Conservation (phyloP, 2,113 vertebrate genomes). For the Setophaga kirtlandii region DNA sequence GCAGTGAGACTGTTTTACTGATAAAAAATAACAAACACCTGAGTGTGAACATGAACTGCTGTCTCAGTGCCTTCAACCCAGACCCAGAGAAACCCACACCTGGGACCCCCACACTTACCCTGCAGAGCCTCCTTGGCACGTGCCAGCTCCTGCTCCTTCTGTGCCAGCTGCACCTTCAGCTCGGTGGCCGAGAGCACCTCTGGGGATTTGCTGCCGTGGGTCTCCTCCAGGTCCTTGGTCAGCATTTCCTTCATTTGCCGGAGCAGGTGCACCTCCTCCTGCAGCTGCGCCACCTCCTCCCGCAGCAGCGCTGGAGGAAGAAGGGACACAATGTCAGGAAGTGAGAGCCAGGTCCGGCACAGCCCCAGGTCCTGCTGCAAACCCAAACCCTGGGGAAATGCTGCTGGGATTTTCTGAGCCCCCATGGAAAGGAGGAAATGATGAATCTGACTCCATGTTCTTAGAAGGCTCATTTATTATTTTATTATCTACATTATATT, state of each 20-base stretch:
- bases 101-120: constrained; percentile 72
- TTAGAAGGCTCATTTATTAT: too few relatives aligned
- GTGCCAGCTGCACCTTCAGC: constrained; percentile 93
- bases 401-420: not conserved
- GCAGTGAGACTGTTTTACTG: too few relatives aligned
- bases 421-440: too few relatives aligned
- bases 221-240: constrained; percentile 95
- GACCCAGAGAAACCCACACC: too few relatives aligned
- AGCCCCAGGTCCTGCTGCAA: not conserved
- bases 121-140: constrained; percentile 95
- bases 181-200: constrained; percentile 93
- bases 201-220: constrained; percentile 86
- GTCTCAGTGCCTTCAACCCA: too few relatives aligned
- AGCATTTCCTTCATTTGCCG: constrained; percentile 98
- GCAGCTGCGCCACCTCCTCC: constrained; percentile 94
- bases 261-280: constrained; percentile 96
- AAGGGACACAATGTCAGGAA: constrained; percentile 39
- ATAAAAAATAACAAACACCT: too few relatives aligned
- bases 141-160: constrained; percentile 95
- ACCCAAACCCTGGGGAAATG: not conserved
- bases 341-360: not conserved
- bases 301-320: constrained; percentile 86
- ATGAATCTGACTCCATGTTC: too few relatives aligned
- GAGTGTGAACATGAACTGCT: too few relatives aligned
- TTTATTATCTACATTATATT: too few relatives aligned